Percentiles rank a stretch among this genome's conserved stretches.
These are phyloP conservation scores for Oreochromis spilurus DNA, from an alignment of 2,113 vertebrate species.

Conservation along the genomic window DNA sequence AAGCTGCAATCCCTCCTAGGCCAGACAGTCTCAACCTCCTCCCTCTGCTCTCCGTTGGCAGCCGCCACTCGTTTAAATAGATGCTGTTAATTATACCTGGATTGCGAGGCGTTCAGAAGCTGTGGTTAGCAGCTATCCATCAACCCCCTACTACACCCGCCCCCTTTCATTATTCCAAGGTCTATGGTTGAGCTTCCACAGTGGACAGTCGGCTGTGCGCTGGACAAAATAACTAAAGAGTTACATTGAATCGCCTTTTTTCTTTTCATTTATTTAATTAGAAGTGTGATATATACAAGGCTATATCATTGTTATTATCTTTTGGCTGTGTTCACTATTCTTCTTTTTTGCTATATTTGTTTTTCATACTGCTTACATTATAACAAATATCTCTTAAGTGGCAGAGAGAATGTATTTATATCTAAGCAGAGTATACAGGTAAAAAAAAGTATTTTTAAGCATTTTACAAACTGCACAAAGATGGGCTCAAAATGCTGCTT, in stretches of 20 bases:
- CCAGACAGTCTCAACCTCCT: constrained; percentile 62
- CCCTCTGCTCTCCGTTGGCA: constrained; percentile 67
- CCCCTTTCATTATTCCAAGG: constrained; percentile 5
- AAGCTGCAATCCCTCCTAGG: constrained; percentile 74
- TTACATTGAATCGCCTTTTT: not conserved
- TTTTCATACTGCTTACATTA: not conserved
- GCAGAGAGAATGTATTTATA: not conserved
- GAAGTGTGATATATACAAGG: not conserved
- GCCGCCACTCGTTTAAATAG: constrained; percentile 74
- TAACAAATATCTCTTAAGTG: not conserved
- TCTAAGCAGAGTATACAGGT: not conserved
- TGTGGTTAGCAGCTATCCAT: constrained; percentile 47
- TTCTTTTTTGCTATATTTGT: not conserved
- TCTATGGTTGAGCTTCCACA: not conserved
- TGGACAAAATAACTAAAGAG: not conserved
- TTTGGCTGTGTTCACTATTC: not conserved
- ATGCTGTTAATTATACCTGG: constrained; percentile 78
- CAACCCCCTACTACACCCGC: not conserved
- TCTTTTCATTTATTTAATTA: not conserved
- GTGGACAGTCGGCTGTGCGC: not conserved
- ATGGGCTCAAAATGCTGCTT: not conserved
- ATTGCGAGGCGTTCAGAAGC: constrained; percentile 39
- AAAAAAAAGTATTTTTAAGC: not conserved
- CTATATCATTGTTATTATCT: not conserved
- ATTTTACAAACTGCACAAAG: not conserved